Base-by-base conservation (phyloP, 2,888 invertebrate species). In the Dolichomitus sp. region DNA sequence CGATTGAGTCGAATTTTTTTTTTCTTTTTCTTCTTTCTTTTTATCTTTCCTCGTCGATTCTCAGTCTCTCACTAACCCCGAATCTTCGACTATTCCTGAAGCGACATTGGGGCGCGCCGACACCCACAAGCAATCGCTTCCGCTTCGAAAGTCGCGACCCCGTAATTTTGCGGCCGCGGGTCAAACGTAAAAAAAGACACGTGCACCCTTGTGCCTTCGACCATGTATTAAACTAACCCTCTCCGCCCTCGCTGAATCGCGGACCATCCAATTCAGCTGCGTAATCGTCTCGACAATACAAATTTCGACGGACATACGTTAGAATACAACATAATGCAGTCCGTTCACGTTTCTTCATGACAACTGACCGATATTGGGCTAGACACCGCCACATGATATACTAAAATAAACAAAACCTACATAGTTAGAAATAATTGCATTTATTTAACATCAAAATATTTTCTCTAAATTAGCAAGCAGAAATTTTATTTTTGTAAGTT, bases 131-230 rank as follows among this genome's bases (percentile, higher is more conserved):
- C 74, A 83, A 78, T 88, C 87, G 85, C 88, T 93, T 93, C 92
- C 93, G 91, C 90, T 88, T 89, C 89, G 91, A 83, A 89, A 89
- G 88, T 86, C 86, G 85, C 88, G 87, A 91, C 91, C 91, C 93
- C 91, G 91, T 92, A 91, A 93, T 93, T 93, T 93, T 77, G 88
- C 81, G 88, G 85, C 88, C 89, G 88, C 87, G 91, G 92, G 91
- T 92, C 91, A 92, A 92, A 90, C 86, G 89, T 90, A 89, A 89
- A 91, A 90, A 88, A 54, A 27, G 61, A 48, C 76, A 33, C 30
- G 82, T 87, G 84, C 80, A 73, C 72, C 75, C 82, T 86, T 87
- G 78, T 59, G 79, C 37, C 17, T 54, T 77, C 74, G 75, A 66
- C 66, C 61, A 54, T 14, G 42, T 57, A 68, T 59, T 6, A 59